A percentile compares a stretch with the other conserved stretches of the same genome.
Conservation (phyloP, 2,797 vertebrate genomes). For the Labeo calbasu region DNA sequence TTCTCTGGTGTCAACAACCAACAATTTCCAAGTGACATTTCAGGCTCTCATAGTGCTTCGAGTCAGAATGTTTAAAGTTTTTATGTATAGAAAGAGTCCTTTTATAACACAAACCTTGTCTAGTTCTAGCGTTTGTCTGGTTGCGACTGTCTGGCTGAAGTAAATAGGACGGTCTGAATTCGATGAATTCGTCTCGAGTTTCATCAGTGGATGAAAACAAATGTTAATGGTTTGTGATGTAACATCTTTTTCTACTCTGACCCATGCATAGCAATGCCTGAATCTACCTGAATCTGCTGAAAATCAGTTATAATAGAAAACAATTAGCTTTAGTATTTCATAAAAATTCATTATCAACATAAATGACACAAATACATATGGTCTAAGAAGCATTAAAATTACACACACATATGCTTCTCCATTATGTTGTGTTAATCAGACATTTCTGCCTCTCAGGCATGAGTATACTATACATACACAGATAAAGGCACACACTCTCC, state of each 20-base stretch:
- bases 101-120: constrained; percentile 58
- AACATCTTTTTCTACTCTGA: background rate
- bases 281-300: background rate
- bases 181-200: background rate
- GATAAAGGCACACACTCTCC: background rate
- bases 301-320: too few relatives aligned
- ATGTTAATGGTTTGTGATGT: background rate
- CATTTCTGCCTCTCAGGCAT: background rate
- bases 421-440: constrained; percentile 10
- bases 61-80: constrained; percentile 68
- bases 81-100: constrained; percentile 66
- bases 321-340: background rate
- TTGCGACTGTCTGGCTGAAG: constrained; percentile 5
- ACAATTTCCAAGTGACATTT: constrained; percentile 45
- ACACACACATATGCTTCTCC: background rate
- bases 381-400: too few relatives aligned
- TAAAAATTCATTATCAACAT: background rate
- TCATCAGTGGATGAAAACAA: background rate
- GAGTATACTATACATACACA: background rate
- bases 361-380: background rate
- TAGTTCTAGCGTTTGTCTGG: background rate
- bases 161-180: background rate
- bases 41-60: constrained; percentile 50
- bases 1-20: constrained; percentile 62
- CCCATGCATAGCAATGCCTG: background rate